phyloP scores from a whole-genome alignment of 2,113 vertebrate species.

The Platycercus adscitus region DNA sequence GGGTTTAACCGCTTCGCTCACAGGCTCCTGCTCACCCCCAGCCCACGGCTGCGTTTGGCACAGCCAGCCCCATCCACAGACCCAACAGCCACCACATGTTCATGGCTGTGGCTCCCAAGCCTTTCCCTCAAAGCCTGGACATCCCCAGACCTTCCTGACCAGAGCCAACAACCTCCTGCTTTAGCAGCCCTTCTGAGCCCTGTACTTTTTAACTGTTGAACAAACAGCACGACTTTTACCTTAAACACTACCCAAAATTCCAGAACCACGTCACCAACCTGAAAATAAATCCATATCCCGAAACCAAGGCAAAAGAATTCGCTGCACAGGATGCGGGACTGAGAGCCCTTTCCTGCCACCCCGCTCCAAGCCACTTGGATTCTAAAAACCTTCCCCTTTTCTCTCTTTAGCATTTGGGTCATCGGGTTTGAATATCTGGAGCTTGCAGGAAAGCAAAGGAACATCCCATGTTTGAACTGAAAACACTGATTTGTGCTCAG shows the following conservation, averaged over 20 bases:
- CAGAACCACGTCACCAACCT: neutral
- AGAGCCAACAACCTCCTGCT: neutral
- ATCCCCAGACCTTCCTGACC: neutral
- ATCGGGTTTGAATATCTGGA: neutral
- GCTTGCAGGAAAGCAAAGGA: neutral
- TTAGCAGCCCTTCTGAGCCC: neutral
- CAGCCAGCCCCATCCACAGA: neutral
- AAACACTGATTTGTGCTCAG: neutral
- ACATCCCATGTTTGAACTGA: neutral
- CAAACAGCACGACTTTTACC: neutral
- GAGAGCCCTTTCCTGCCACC: neutral
- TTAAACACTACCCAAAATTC: neutral
- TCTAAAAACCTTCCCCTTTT: neutral
- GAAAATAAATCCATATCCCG: neutral
- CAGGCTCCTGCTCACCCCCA: neutral
- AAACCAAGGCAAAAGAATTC: neutral
- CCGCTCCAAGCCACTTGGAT: neutral
- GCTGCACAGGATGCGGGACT: neutral
- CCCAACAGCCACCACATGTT: accelerated
- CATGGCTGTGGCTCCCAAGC: accelerated
- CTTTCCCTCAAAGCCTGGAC: neutral
- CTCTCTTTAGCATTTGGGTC: neutral
- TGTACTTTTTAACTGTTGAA: neutral
- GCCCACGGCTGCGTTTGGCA: neutral
- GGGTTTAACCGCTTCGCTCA: neutral